Evolutionary conservation across 2,888 invertebrate species (phyloP), one percentile per base, ranked within the genome.

Genomic region (Crioceris asparagi): DNA sequence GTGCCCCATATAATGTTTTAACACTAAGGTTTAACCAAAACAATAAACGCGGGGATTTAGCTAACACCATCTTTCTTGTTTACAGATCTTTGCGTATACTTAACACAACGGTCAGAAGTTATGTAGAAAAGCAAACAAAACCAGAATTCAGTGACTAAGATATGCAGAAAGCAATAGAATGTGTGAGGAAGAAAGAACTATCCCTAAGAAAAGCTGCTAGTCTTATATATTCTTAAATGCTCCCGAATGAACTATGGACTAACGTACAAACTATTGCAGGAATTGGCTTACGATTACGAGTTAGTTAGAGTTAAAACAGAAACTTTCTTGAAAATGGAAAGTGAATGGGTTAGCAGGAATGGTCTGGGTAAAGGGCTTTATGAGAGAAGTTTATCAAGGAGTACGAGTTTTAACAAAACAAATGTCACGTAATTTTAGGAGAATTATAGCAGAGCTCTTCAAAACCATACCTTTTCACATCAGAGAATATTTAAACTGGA

Each of bases 401-500:
- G 30, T 18, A 30, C 29, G 12, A 17, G 30, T 30, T 36, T 31
- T 17, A 16, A 11, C 18, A 31, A 6, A 31, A 14, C 12, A 17
- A 31, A 31, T 17, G 31, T 31, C 11, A 6, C 16, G 16, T 33
- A 34, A 7, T 44, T 44, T 35, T 35, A 23, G 29, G 36, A 36
- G 10, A 45, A 43, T 23, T 37, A 40, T 32, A 30, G 30, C 14
- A 29, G 37, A 23, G 44, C 26, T 16, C 19, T 45, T 5, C 16
- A 34, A 23, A 45, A 43, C 19, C 29, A 40, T 32, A 32, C 35
- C 12, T 48, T 49, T 34, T 40, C 43, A 14, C 17, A 39, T 19
- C 40, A 44, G n/a, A 23, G 38, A 17, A 48, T 52, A 18, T 46
- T 39, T 31, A 50, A 53, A 38, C 32, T 53, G 3, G 55, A 57